These are phyloP conservation scores for Rhyacophila evoluta DNA, from an alignment of 2,888 invertebrate genomes.

Conservation along the genomic window DNA sequence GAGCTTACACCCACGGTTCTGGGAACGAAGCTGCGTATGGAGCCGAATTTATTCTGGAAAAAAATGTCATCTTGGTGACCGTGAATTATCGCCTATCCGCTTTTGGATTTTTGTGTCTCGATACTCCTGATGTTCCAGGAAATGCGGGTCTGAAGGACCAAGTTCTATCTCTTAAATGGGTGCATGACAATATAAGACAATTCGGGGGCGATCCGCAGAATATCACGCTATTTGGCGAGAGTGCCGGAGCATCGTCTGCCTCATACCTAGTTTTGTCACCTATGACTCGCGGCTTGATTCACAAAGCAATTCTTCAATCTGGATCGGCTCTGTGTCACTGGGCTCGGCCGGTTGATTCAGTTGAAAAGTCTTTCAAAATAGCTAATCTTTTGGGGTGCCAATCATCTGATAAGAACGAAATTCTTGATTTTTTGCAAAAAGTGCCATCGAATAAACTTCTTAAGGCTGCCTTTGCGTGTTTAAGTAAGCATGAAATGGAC, in stretches of 20 bases:
- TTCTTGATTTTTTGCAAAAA: conserved; percentile 43
- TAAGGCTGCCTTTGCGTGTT: conserved; percentile 1
- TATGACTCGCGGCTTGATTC: no score
- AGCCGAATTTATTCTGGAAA: conserved; percentile 56
- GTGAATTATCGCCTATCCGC: conserved; percentile 56
- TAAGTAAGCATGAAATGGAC: no score
- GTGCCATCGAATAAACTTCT: no score
- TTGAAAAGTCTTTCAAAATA: no score
- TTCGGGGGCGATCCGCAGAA: no score
- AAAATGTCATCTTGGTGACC: conserved; percentile 57
- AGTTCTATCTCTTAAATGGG: no score
- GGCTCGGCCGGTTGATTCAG: conserved; percentile 29
- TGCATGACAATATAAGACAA: no score
- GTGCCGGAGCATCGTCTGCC: no score
- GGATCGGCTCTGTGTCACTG: conserved; percentile 34
- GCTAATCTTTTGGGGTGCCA: neutral
- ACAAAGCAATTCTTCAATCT: no score
- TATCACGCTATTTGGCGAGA: no score
- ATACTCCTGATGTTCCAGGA: conserved; percentile 39
- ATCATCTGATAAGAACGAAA: conserved; percentile 27
- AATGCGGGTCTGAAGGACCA: conserved; percentile 46
- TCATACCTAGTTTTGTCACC: no score
- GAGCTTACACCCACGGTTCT: conserved; percentile 56
- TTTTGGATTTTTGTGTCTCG: conserved; percentile 52
- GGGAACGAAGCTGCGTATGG: conserved; percentile 54